Evolutionary conservation across 2,888 invertebrate species (phyloP), one percentile per base, ranked within the genome.

Genomic region (Emmelina monodactyla): DNA sequence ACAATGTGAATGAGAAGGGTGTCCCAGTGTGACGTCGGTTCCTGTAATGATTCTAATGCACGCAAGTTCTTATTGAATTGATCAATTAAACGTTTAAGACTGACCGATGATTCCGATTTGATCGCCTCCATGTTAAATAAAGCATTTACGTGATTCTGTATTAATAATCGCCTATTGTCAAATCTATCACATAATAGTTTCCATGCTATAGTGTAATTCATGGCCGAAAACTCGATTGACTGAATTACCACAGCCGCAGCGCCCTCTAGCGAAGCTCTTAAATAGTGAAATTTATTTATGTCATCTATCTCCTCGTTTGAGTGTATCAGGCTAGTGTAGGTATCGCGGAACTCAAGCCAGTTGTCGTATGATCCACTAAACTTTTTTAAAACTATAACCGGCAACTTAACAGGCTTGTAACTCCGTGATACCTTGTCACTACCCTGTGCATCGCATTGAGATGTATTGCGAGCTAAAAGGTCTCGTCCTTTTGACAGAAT

Each of bases 1-100:
- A 39, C 11, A 14, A 38, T 32, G 28, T 33, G 28, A 16, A 35
- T 38, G 9, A 39, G n/a, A n/a, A 35, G 22, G 6, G 38, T 38
- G 22, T 32, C 28, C 37, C 34, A 32, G 13, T 13, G 14, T 19
- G 19, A 19, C 5, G 19, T 19, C 19, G 19, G 19, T 19, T 19
- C 19, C 5, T 19, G 5, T 19, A 19, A 9, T 19, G 19, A 19
- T 9, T 19, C 19, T 19, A 9, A 19, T 5, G 19, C 19, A 19
- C 19, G 19, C 19, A 19, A 19, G 9, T 19, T 19, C 9, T 19
- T 19, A 19, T 19, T 19, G 9, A 19, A 19, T 19, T 19, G 5
- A 9, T 19, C 19, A 19, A 19, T 19, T 19, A 19, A 19, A 19
- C 19, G 19, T 19, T 19, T 19, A 19, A 19, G 19, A 9, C 19